phyloP scores from a whole-genome alignment of 2,113 vertebrate genomes.

The Saiga tatarica region DNA sequence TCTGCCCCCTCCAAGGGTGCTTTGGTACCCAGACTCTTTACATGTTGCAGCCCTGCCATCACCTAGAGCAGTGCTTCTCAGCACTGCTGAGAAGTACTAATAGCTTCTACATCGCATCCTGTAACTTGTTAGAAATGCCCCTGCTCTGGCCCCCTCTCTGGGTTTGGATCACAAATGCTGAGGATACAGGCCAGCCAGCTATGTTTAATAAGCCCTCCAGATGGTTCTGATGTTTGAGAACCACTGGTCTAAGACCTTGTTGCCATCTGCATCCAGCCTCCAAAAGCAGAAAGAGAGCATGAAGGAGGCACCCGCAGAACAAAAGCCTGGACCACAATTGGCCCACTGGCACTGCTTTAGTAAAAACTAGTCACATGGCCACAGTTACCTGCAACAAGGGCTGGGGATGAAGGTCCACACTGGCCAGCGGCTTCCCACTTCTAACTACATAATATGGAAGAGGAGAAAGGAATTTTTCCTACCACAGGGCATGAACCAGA shows the following conservation, averaged over 20 bases:
- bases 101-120: not conserved
- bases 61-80: not conserved
- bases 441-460: not conserved
- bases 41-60: not conserved
- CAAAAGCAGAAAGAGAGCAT: not conserved
- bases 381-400: not conserved
- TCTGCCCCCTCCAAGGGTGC: not conserved
- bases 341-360: too few relatives aligned
- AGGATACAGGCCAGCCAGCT: not conserved
- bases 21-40: not conserved
- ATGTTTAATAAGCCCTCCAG: not conserved
- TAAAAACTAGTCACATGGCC: not conserved
- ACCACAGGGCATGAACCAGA: not conserved
- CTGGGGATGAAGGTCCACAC: not conserved
- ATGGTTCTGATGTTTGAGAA: not conserved
- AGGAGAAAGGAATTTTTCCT: not conserved
- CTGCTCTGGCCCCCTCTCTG: not conserved
- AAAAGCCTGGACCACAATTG: not conserved
- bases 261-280: not conserved
- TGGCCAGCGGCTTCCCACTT: not conserved
- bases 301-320: not conserved
- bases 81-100: too few relatives aligned
- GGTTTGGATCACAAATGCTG: not conserved
- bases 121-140: not conserved
- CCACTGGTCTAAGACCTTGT: not conserved